Evolutionary conservation across 2,113 vertebrate species (phyloP).

Genomic region (Myotis lucifugus): DNA sequence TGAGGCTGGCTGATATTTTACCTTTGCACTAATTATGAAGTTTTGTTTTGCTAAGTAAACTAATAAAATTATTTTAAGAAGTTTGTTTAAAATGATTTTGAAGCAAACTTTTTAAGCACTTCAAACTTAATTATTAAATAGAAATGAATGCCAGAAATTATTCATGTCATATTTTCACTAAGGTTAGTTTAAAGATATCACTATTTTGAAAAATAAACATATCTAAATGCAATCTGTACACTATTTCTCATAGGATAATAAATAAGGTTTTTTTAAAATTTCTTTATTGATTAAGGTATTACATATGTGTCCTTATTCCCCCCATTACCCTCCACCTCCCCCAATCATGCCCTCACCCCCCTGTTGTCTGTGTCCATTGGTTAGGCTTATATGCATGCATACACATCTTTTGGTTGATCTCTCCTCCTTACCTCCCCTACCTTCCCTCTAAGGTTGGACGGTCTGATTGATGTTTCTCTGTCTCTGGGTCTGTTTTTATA

Average conservation of each 20-base stretch:
- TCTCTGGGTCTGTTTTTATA: too few species aligned
- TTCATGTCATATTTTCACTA: neutral
- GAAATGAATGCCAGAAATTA: neutral
- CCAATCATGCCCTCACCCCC: too few species aligned
- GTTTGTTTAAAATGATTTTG: neutral
- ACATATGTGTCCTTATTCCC: too few species aligned
- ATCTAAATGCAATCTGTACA: neutral
- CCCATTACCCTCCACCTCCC: too few species aligned
- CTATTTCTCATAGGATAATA: neutral
- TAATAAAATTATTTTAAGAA: neutral
- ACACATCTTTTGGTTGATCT: too few species aligned
- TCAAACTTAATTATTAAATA: constrained; percentile 22
- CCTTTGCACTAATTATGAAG: constrained; percentile 27
- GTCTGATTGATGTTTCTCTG: too few species aligned
- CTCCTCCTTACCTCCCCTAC: too few species aligned
- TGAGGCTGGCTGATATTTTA: constrained; percentile 23
- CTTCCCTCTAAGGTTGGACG: too few species aligned
- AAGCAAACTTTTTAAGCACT: constrained; percentile 27
- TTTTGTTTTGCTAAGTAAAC: neutral
- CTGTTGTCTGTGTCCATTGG: too few species aligned
- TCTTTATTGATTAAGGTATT: too few species aligned
- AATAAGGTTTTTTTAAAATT: too few species aligned
- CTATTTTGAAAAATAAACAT: neutral
- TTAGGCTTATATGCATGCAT: too few species aligned
- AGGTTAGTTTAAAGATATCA: neutral